Conservation (phyloP, 2,113 vertebrate genomes). For the Austrofundulus limnaeus region DNA sequence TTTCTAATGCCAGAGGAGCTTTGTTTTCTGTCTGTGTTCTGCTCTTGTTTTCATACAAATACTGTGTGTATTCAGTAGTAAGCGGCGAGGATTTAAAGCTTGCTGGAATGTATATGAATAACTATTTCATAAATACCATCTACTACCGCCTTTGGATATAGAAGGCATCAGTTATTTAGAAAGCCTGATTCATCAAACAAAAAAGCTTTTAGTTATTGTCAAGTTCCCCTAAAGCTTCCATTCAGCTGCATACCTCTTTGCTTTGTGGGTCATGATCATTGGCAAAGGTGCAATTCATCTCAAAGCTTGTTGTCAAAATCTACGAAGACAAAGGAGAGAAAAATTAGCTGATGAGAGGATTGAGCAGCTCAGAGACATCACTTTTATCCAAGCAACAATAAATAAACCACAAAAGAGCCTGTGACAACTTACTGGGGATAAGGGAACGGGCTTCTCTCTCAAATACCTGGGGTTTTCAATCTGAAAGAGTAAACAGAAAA, state of each 20-base stretch:
- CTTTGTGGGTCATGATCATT: constrained; percentile 70
- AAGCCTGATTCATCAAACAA: constrained; percentile 13
- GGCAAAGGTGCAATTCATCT: constrained; percentile 67
- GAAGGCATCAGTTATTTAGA: constrained; percentile 6
- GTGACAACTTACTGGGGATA: constrained; percentile 84
- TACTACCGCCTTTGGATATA: constrained; percentile 13
- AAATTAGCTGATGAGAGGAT: constrained; percentile 6
- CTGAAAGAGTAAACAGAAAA: constrained; percentile 80
- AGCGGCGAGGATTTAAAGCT: constrained; percentile 12
- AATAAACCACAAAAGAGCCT: constrained; percentile 10
- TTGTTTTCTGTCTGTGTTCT: constrained; percentile 30
- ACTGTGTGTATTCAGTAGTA: background rate
- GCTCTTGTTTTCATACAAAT: constrained; percentile 24
- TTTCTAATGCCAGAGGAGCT: constrained; percentile 30
- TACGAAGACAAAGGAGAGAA: constrained; percentile 41
- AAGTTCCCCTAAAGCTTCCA: background rate
- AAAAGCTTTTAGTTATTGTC: background rate
- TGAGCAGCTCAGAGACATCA: constrained; percentile 44
- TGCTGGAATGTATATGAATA: constrained; percentile 17
- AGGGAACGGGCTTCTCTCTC: constrained; percentile 82
- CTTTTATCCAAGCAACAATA: constrained; percentile 2
- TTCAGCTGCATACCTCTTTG: constrained; percentile 64
- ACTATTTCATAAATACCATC: constrained; percentile 17
- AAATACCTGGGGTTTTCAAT: constrained; percentile 93
- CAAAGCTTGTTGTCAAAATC: constrained; percentile 73